Conservation (phyloP, 2,113 vertebrate species). For the Amblyornis subalaris region DNA sequence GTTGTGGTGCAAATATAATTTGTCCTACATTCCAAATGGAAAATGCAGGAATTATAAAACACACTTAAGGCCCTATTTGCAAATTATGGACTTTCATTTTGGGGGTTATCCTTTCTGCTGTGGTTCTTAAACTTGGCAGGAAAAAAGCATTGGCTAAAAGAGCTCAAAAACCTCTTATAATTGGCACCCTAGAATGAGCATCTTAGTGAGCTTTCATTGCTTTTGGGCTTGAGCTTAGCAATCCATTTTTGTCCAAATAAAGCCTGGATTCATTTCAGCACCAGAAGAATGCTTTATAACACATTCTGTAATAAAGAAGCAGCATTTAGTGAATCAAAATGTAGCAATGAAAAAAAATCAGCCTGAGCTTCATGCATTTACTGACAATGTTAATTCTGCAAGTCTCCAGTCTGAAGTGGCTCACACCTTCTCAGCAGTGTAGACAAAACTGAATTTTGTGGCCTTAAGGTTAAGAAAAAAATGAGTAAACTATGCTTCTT, state of each 20-base stretch:
- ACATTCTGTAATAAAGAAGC: background rate
- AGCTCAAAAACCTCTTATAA: background rate
- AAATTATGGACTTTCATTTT: background rate
- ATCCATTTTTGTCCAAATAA: background rate
- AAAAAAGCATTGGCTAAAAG: background rate
- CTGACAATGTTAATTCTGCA: background rate
- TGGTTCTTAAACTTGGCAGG: background rate
- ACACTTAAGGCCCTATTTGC: background rate
- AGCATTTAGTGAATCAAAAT: background rate
- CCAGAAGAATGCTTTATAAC: background rate
- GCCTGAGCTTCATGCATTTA: background rate
- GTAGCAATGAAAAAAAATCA: background rate
- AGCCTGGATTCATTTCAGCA: background rate
- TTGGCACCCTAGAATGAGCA: background rate
- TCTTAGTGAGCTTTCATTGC: background rate
- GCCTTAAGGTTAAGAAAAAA: background rate
- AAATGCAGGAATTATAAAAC: background rate
- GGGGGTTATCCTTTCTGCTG: background rate
- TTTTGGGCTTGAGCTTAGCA: background rate
- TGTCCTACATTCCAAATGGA: background rate
- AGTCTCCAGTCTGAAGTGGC: background rate
- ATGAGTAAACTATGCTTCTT: background rate
- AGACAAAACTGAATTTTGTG: background rate
- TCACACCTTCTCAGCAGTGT: background rate
- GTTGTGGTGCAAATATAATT: background rate